A percentile compares a stretch with the other conserved stretches of the same genome.
Evolutionary conservation across 2,797 vertebrate species (phyloP).

Genomic region (Sebastes diploproa): DNA sequence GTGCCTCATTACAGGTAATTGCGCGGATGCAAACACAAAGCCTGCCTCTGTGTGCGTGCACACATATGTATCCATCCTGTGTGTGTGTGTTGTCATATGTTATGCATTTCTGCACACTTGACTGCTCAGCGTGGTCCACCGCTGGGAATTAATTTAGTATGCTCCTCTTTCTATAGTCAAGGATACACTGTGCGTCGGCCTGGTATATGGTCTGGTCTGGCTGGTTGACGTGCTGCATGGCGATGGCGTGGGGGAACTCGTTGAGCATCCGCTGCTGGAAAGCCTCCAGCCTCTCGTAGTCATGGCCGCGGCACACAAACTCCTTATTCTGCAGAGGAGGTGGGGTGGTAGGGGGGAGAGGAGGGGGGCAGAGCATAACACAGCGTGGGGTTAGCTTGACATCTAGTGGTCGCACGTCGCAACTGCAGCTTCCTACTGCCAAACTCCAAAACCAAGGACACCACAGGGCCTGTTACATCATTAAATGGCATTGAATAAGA

Average conservation of each 20-base stretch:
- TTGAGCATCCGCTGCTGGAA: conserved; percentile 97
- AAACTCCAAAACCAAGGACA: conserved; percentile 44
- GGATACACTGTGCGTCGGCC: conserved; percentile 99
- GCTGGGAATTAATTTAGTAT: background rate
- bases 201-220: conserved; percentile 99
- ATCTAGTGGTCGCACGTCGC: conserved; percentile 68
- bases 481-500: conserved; percentile 55
- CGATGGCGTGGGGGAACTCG: conserved; percentile 96
- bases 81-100: background rate
- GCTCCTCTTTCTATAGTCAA: background rate
- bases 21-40: background rate
- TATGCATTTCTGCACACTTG: background rate
- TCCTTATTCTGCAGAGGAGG: conserved; percentile 89
- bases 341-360: background rate
- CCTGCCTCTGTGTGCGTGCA: background rate
- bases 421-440: conserved; percentile 33
- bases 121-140: background rate
- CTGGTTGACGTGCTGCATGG: conserved; percentile 99
- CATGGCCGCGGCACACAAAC: conserved; percentile 96
- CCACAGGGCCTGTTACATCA: conserved; percentile 62
- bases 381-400: conserved; percentile 71
- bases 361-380: background rate
- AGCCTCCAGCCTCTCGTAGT: conserved; percentile 95
- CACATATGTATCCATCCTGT: background rate
- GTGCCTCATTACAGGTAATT: conserved; percentile 21